These are phyloP conservation scores for Drosophila pseudotakahashii DNA, from an alignment of 2,888 invertebrate genomes.

Conservation along the genomic window DNA sequence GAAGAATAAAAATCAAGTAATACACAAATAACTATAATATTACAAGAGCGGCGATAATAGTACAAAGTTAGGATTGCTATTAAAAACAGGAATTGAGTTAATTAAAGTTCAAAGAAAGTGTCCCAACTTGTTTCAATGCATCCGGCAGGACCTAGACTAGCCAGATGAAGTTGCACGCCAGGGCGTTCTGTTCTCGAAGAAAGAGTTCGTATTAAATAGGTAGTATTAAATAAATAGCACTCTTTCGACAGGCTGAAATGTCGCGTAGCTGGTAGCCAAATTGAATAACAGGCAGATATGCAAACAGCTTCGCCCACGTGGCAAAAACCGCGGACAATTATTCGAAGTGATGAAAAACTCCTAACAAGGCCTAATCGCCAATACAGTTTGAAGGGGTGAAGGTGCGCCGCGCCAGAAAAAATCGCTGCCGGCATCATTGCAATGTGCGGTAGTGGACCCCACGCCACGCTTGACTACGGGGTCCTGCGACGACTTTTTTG, in stretches of 20 bases:
- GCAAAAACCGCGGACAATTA: conserved; percentile 7
- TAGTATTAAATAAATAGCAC: not conserved
- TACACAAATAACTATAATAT: too few species aligned
- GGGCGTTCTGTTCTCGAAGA: not conserved
- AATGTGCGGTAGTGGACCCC: not conserved
- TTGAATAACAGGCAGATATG: conserved; percentile 4
- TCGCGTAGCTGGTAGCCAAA: not conserved
- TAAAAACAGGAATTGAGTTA: not conserved
- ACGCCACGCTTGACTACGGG: not conserved
- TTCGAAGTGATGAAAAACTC: not conserved
- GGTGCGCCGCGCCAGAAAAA: not conserved
- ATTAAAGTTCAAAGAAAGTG: not conserved
- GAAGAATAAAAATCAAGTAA: too few species aligned
- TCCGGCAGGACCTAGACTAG: not conserved
- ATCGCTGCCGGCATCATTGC: not conserved
- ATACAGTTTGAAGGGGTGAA: not conserved
- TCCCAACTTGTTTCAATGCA: not conserved
- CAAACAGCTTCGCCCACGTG: not conserved
- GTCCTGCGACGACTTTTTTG: conserved; percentile 4
- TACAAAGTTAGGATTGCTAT: not conserved
- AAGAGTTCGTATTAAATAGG: not conserved
- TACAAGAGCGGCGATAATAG: not conserved
- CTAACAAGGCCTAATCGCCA: conserved; percentile 13
- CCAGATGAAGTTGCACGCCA: not conserved
- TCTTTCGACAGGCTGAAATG: too few species aligned